A percentile compares a stretch with the other conserved stretches of the same genome.
phyloP scores from a whole-genome alignment of 37 sponge, comb jelly and placozoan species.

The Aplysina aerophoba region DNA sequence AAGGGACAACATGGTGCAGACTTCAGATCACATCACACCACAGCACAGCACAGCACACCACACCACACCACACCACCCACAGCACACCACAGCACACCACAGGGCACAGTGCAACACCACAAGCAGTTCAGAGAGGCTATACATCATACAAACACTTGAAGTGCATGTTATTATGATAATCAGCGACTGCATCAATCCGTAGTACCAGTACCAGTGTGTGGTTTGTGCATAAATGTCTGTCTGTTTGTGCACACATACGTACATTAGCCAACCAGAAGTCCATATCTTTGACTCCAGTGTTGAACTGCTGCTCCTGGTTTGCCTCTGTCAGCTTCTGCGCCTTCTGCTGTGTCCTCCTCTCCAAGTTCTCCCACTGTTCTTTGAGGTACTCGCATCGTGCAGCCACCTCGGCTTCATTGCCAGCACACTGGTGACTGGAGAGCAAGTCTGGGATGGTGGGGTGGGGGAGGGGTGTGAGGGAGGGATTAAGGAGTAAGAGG shows the following conservation, averaged over 20 bases:
- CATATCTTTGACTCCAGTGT: conserved; percentile 78
- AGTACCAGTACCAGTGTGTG: too few relatives aligned
- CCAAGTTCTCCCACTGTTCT: conserved; percentile 76
- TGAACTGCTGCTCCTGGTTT: conserved; percentile 88
- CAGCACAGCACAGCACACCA: too few relatives aligned
- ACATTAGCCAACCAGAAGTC: conserved; percentile 89
- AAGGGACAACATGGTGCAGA: background rate
- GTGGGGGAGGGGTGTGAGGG: background rate
- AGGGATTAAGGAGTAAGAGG: background rate
- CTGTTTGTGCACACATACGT: background rate
- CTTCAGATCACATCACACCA: too few relatives aligned
- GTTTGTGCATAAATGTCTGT: too few relatives aligned
- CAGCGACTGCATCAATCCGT: too few relatives aligned
- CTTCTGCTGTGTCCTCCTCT: conserved; percentile 67
- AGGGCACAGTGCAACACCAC: too few relatives aligned
- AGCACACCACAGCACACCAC: too few relatives aligned
- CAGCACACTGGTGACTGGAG: conserved; percentile 79
- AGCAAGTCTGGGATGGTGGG: conserved; percentile 55
- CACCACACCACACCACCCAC: too few relatives aligned
- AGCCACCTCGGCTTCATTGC: conserved; percentile 66
- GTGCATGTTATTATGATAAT: too few relatives aligned
- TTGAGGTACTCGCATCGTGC: conserved; percentile 50
- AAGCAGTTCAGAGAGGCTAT: background rate
- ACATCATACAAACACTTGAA: too few relatives aligned
- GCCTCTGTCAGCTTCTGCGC: conserved; percentile 89